Base-by-base conservation (phyloP, 2,113 vertebrate species). In the Phoenicopterus ruber region DNA sequence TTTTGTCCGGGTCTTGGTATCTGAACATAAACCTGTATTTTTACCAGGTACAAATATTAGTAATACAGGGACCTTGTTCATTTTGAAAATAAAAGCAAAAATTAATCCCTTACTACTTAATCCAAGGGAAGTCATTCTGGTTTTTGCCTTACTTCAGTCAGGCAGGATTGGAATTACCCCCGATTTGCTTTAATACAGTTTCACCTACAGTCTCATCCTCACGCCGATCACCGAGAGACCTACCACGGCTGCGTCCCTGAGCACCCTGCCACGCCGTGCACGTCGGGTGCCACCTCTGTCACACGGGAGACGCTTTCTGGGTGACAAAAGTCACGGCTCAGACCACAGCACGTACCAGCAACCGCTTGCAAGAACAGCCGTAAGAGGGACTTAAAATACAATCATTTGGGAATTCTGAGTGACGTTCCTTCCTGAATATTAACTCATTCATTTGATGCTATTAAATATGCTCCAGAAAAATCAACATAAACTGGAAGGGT, bases 171-270 rank as follows among this genome's bases (percentile, higher is more conserved):
- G 38, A 28, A 87, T 63, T 70, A 52, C 6, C n/a, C 54, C 25
- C 8, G 3, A 17, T 78, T 57, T 67, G 13, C 20, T 65, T 59
- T 50, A 54, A 49, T 12, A 19, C 3, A 20, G 15, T 49, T 84
- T 82, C 40, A 32, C 13, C 38, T 44, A 2, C 40, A 55, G 25
- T 4, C 42, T 81, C 25, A 26, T 10, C 2, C 6, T 79, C 25
- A 21, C 38, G 11, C 42, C 17, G n/a, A 11, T 18, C 44, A 59
- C 17, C 32, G 20, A 5, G 1, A 58, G 50, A 7, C 28, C 17
- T n/a, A 3, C 16, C 32, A 19, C 11, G 5, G 2, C 57, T 14
- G 17, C 1, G 2, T 15, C n/a, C 29, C 58, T 18, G 13, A 54
- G 65, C 38, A 19, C 52, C 32, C 38, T 74, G 67, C 13, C 13